Conservation (phyloP, 1,140 invertebrate genomes). For the Drosophila yakuba region DNA sequence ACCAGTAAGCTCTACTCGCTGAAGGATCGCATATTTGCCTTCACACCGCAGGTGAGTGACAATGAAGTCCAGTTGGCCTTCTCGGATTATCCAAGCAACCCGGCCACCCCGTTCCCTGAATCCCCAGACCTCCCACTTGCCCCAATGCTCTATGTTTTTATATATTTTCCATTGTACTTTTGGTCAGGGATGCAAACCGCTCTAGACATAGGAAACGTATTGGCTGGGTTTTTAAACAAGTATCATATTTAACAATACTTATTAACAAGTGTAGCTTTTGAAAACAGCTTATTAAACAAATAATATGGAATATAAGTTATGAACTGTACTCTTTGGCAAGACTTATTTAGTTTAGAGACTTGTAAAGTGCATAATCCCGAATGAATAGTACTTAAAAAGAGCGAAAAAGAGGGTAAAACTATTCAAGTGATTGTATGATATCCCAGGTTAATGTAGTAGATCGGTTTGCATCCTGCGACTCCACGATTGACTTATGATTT, state of each 20-base stretch:
- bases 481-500: constrained; percentile 64
- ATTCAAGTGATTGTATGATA: too few species aligned
- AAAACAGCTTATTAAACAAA: background rate
- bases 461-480: constrained; percentile 16
- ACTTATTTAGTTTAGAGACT: background rate
- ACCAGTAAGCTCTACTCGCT: constrained; percentile 99
- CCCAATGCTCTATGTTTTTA: constrained; percentile 7
- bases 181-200: constrained; percentile 7
- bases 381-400: background rate
- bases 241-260: background rate
- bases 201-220: background rate
- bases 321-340: background rate
- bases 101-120: constrained; percentile 11
- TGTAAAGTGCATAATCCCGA: too few species aligned
- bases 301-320: too few species aligned
- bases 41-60: constrained; percentile 96
- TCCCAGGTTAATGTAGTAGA: background rate
- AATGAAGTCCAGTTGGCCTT: background rate
- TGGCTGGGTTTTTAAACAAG: background rate
- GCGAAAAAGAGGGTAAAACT: too few species aligned
- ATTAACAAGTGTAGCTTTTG: background rate
- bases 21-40: constrained; percentile 98
- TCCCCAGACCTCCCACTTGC: constrained; percentile 18
- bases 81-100: background rate
- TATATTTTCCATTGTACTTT: constrained; percentile 10